Evolutionary conservation across 2,113 vertebrate genomes (phyloP).

Genomic region (Trichomycterus rosablanca): DNA sequence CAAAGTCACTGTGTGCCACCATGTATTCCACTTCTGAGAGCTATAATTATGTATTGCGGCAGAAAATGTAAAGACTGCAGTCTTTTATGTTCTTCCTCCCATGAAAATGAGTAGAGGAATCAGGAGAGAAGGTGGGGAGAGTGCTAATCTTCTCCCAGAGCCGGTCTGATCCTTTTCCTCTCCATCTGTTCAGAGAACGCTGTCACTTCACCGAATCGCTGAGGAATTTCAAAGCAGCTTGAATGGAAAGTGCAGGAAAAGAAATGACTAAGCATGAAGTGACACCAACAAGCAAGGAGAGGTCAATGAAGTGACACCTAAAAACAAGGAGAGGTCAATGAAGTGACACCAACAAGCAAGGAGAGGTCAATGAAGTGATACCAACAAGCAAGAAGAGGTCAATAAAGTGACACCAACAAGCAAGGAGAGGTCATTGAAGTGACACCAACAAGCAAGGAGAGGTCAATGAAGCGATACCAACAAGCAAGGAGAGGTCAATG

Average conservation of each 20-base stretch:
- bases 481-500: too few species aligned
- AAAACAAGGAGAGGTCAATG: too few species aligned
- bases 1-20: neutral
- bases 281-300: neutral
- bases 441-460: too few species aligned
- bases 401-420: too few species aligned
- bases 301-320: too few species aligned
- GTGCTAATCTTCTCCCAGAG: constrained; percentile 34
- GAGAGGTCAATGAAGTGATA: too few species aligned
- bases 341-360: too few species aligned
- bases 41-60: constrained; percentile 3
- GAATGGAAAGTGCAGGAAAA: constrained; percentile 9
- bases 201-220: constrained; percentile 32
- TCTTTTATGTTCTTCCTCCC: constrained; percentile 12
- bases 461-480: too few species aligned
- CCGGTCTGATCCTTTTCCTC: constrained; percentile 27
- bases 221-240: constrained; percentile 30
- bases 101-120: constrained; percentile 17
- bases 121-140: constrained; percentile 19
- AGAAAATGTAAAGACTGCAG: constrained; percentile 3
- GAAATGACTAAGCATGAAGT: constrained; percentile 26
- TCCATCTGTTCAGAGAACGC: constrained; percentile 33
- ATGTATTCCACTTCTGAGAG: neutral
- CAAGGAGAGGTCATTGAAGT: too few species aligned
- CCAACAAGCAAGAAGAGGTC: too few species aligned